Percentiles rank a stretch among this genome's conserved stretches.
These are phyloP conservation scores for Synergus itoensis DNA, from an alignment of 2,888 invertebrate genomes.

Conservation along the genomic window DNA sequence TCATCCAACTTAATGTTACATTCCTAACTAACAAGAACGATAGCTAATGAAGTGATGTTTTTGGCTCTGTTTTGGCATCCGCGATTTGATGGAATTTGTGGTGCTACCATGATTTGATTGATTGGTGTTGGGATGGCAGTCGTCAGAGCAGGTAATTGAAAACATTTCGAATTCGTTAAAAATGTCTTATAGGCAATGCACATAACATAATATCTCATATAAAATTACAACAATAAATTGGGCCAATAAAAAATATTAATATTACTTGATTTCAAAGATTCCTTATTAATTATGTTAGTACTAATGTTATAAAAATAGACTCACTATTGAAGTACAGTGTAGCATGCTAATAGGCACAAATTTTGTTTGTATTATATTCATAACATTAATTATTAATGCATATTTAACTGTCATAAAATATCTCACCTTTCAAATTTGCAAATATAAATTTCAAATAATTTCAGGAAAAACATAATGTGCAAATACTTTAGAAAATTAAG, in stretches of 20 bases:
- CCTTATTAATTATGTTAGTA: neutral
- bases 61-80: conserved; percentile 73
- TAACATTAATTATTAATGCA: neutral
- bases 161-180: conserved; percentile 20
- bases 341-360: conserved; percentile 11
- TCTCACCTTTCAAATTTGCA: neutral
- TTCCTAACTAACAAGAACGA: conserved; percentile 69
- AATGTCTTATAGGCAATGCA: neutral
- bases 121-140: conserved; percentile 77
- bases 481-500: no score
- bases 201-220: no score
- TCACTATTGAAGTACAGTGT: neutral
- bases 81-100: conserved; percentile 74
- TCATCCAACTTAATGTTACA: conserved; percentile 50
- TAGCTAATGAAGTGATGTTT: conserved; percentile 73
- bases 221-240: neutral
- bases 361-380: neutral
- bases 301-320: neutral
- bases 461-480: no score
- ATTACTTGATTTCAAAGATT: neutral
- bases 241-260: neutral
- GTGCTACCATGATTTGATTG: conserved; percentile 73
- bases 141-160: conserved; percentile 76
- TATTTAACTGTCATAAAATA: neutral
- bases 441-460: no score